Conservation (phyloP, 2,888 invertebrate species). For the Abscondita cerata region DNA sequence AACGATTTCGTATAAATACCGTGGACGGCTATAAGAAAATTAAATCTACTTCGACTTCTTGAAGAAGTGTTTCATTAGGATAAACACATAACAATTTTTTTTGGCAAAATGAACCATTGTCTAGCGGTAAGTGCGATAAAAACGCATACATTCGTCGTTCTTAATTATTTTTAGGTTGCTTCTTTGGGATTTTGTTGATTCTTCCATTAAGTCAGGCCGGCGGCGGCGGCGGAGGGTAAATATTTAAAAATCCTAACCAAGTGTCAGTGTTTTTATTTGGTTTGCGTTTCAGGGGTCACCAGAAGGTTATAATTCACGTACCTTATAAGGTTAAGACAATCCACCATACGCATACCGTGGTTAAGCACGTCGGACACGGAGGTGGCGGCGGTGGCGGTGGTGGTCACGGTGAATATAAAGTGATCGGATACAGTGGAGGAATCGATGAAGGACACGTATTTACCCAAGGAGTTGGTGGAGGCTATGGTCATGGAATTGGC, state of each 20-base stretch:
- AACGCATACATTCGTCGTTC: not conserved
- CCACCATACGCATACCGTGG: conserved; percentile 80
- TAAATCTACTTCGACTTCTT: conserved; percentile 36
- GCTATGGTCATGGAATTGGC: conserved; percentile 47
- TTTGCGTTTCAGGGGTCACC: conserved; percentile 59
- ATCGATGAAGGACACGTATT: conserved; percentile 45
- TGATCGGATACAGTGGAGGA: conserved; percentile 54
- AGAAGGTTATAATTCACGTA: conserved; percentile 80
- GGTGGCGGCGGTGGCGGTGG: conserved; percentile 58
- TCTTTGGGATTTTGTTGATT: conserved; percentile 54
- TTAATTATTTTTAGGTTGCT: conserved; percentile 47
- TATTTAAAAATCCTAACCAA: conserved; percentile 11
- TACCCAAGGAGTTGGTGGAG: conserved; percentile 56
- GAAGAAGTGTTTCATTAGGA: conserved; percentile 26
- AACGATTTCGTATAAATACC: conserved; percentile 41
- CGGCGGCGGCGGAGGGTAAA: conserved; percentile 61
- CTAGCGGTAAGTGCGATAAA: conserved; percentile 60
- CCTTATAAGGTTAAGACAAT: conserved; percentile 78
- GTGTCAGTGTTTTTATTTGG: no score
- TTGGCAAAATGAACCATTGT: conserved; percentile 59
- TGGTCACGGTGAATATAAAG: conserved; percentile 24
- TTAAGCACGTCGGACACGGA: conserved; percentile 69
- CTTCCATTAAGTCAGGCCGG: conserved; percentile 56
- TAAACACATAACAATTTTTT: conserved; percentile 10
- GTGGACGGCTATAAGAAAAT: conserved; percentile 23